Conservation (phyloP, 2,888 invertebrate genomes). For the Melieria crassipennis region DNA sequence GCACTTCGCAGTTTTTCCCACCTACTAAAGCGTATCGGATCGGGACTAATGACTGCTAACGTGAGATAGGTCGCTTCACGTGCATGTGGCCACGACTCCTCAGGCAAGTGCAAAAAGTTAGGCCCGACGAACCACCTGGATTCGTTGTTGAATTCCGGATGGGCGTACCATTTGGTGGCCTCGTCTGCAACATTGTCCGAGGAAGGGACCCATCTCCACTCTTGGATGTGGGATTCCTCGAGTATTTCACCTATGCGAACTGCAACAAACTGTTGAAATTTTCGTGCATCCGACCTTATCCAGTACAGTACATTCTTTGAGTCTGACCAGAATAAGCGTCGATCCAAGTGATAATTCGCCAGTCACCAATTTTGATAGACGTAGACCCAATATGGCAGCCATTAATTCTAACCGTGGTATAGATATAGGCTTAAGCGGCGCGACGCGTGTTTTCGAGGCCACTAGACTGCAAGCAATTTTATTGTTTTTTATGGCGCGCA, state of each 20-base stretch:
- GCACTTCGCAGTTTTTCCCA: neutral
- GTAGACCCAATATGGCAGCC: slow-evolving; percentile 14
- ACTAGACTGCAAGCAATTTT: neutral
- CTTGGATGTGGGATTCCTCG: slow-evolving; percentile 24
- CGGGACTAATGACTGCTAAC: slow-evolving; percentile 4
- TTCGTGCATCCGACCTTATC: slow-evolving; percentile 25
- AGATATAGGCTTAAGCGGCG: slow-evolving; percentile 15
- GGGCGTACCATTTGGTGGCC: slow-evolving; percentile 32
- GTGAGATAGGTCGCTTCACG: neutral
- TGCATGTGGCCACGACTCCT: slow-evolving; percentile 5
- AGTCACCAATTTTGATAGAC: slow-evolving; percentile 5
- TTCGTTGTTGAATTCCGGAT: slow-evolving; percentile 2
- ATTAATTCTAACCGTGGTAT: slow-evolving; percentile 12
- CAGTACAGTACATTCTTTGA: slow-evolving; percentile 30
- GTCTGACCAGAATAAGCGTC: slow-evolving; percentile 22
- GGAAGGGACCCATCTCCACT: slow-evolving; percentile 35
- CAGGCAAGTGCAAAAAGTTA: slow-evolving; percentile 3
- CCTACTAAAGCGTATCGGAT: slow-evolving; percentile 2
- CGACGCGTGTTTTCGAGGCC: slow-evolving; percentile 23
- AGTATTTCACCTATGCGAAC: slow-evolving; percentile 34
- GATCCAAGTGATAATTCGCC: slow-evolving; percentile 6
- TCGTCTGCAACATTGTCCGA: slow-evolving; percentile 33
- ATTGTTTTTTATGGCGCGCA: neutral
- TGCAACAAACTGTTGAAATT: slow-evolving; percentile 35
- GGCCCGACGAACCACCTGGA: slow-evolving; percentile 31